Conservation (phyloP, 2,888 invertebrate genomes). For the Incurvaria masculella region DNA sequence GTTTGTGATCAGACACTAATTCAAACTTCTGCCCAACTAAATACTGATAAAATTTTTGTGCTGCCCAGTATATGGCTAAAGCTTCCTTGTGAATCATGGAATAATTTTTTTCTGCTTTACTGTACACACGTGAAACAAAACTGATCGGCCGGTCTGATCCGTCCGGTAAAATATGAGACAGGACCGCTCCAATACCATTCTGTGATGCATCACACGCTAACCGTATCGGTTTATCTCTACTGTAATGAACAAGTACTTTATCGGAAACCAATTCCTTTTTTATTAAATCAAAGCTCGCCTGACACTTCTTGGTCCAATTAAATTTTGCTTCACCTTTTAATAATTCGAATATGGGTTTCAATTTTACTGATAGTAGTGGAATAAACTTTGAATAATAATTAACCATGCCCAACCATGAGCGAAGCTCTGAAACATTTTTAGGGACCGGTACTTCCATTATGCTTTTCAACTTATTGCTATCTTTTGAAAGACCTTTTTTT, state of each 20-base stretch:
- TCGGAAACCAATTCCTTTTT: constrained; percentile 3
- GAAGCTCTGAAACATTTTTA: background rate
- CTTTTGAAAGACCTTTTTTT: constrained; percentile 13
- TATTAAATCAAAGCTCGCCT: background rate
- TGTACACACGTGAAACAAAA: constrained; percentile 22
- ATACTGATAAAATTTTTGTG: constrained; percentile 26
- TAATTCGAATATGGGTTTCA: constrained; percentile 8
- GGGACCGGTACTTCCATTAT: constrained; percentile 5
- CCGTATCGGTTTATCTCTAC: constrained; percentile 16
- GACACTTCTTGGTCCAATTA: constrained; percentile 3
- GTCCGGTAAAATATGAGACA: constrained; percentile 16
- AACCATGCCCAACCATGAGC: constrained; percentile 8
- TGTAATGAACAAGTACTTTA: constrained; percentile 15
- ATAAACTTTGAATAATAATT: constrained; percentile 13
- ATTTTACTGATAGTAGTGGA: constrained; percentile 3
- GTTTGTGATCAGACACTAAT: constrained; percentile 23
- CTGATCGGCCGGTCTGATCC: constrained; percentile 20
- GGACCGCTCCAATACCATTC: constrained; percentile 21
- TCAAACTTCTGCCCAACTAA: constrained; percentile 22
- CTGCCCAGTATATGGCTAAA: constrained; percentile 24
- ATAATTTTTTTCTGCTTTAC: constrained; percentile 23
- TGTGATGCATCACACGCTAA: constrained; percentile 20
- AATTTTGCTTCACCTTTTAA: background rate
- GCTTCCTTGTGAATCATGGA: constrained; percentile 24
- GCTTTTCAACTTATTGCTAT: constrained; percentile 7